These are phyloP conservation scores for Cepaea hortensis DNA, from an alignment of 2,888 invertebrate species.

Conservation along the genomic window DNA sequence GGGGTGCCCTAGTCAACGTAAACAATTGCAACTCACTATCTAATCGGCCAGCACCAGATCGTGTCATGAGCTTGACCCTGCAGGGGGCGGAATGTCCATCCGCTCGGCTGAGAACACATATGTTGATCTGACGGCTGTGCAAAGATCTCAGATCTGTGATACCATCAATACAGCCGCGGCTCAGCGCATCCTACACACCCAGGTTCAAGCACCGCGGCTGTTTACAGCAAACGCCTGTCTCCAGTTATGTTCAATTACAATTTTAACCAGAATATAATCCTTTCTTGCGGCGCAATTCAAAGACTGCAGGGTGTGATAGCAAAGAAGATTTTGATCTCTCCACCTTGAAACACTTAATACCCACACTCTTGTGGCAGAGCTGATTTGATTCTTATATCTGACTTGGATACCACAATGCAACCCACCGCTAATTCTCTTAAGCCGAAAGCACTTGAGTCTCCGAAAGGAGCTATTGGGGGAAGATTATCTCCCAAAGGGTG, in stretches of 20 bases:
- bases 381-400: not conserved
- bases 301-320: not conserved
- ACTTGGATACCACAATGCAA: not conserved
- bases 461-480: not conserved
- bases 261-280: not conserved
- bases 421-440: not conserved
- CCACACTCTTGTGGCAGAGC: not conserved
- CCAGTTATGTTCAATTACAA: conserved; percentile 13
- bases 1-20: too few species aligned
- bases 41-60: too few species aligned
- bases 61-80: too few species aligned
- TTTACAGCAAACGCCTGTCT: too few species aligned
- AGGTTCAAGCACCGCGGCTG: not conserved
- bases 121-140: too few species aligned
- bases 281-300: conserved; percentile 15
- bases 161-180: conserved; percentile 5
- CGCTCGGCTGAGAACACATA: not conserved
- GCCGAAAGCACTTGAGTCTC: conserved; percentile 2
- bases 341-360: not conserved
- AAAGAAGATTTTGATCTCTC: conserved; percentile 2
- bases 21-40: too few species aligned
- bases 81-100: not conserved
- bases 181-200: not conserved
- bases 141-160: not conserved
- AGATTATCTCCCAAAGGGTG: not conserved